Evolutionary conservation across 2,797 vertebrate species (phyloP).

Genomic region (Malacoraja senta): DNA sequence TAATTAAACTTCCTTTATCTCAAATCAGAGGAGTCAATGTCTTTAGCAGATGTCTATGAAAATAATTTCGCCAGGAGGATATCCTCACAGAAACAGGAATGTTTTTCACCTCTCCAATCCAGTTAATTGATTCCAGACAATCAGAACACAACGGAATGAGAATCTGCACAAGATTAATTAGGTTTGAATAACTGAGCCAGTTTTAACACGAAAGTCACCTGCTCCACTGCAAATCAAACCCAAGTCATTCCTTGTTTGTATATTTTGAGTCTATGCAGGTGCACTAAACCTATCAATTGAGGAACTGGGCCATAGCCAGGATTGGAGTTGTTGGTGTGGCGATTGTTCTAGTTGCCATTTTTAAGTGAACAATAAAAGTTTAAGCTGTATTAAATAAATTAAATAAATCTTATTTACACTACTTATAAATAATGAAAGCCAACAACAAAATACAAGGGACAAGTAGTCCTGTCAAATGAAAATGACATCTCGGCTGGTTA

Average conservation of each 20-base stretch:
- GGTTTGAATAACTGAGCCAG: neutral
- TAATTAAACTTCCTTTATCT: neutral
- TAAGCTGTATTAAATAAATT: neutral
- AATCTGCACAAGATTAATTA: neutral
- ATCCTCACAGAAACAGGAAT: neutral
- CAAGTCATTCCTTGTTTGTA: neutral
- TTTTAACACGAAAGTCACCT: neutral
- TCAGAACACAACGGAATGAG: neutral
- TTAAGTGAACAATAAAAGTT: neutral
- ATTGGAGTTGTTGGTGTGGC: no score
- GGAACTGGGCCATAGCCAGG: neutral
- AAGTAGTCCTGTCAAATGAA: neutral
- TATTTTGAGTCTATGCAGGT: neutral
- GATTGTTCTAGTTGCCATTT: neutral
- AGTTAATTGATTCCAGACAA: neutral
- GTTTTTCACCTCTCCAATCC: neutral
- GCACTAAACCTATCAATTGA: neutral
- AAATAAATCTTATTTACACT: neutral
- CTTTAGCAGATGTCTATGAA: neutral
- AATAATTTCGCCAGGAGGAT: no score
- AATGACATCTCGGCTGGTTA: neutral
- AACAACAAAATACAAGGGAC: neutral
- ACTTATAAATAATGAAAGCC: neutral
- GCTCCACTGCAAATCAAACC: neutral
- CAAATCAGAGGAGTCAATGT: neutral